Evolutionary conservation across 2,113 vertebrate species (phyloP), one percentile per base, ranked within the genome.

Genomic region (Poecilia latipinna): DNA sequence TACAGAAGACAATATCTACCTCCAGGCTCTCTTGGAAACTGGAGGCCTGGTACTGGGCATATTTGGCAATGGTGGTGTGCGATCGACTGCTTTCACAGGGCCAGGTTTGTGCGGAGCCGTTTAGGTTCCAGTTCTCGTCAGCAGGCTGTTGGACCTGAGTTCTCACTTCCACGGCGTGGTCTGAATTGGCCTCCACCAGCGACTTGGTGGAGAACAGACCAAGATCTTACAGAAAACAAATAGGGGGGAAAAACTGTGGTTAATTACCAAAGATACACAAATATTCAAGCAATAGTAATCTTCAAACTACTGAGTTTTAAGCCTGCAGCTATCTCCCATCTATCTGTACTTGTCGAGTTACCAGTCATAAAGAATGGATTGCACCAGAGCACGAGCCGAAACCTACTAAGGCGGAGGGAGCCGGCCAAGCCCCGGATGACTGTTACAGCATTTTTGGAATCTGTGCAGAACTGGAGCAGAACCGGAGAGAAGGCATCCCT

Each of bases 201-300:
- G 96, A 96, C 91, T 98, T 98, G 26, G 97, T 98, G 77, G 96
- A 97, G 86, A 98, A 98, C 72, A 98, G 93, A 71, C 97, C 96
- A 51, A 98, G 92, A 80, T 97, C 96, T 98, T 75, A 12, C 28
- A 80, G 12, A 66, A 13, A 17, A 31, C 65, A 31, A 63, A 37
- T 48, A 1, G 5, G 13, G 10, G 2, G 10, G 10, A 2, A 26
- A 24, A 32, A 70, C 39, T 29, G 79, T 44, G 19, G 2, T 66
- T 77, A 12, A 68, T 66, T 8, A 62, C 44, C 8, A 73, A 3
- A 61, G 28, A 32, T 13, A 69, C 12, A 15, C 1, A 19, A 37
- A 70, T 17, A 29, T 69, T 15, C 31, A 31, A 31, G 61, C 29
- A 2, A 17, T 6, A 19, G 13, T 42, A 42, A 15, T 15, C 12